Base-by-base conservation (phyloP, 2,797 vertebrate species). In the Pseudocheirus occidentalis region DNA sequence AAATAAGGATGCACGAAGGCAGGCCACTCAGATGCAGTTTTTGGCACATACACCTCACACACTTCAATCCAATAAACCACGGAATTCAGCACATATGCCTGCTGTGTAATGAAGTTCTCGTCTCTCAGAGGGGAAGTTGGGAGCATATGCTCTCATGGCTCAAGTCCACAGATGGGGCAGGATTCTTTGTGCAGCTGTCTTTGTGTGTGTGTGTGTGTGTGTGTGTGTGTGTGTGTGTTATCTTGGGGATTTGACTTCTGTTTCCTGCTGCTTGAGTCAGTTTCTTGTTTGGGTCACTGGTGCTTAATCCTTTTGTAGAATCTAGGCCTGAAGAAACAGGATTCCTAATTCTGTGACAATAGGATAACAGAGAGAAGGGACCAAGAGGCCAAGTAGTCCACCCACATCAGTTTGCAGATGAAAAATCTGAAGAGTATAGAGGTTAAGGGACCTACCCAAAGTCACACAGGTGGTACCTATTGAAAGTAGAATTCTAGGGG, bases 21-120 rank as follows among this genome's bases (percentile, higher is more conserved):
- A 95, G 87, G 55, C 6, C 93, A 90, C 91, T 93, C 59, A 34
- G 91, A 92, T n/a, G 94, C 92, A 95, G 58, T 55, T 46, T 90
- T 93, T 29, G 73, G 29, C 40, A 93, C n/a, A 91, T 92, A 54
- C 11, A 29, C 56, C 59, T 46, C 0, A 1, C 59, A 62, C 53
- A 55, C 21, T 53, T 91, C 50, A 27, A 40, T 92, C 56, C 93
- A n/a, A 52, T 81, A 93, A 95, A 90, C 81, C 50, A 31, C 34
- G 40, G 59, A 92, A 91, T 95, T 93, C 94, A 93, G 81, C 62
- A 81, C 2, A 28, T 16, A 21, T 57, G 62, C 40, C 93, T 46
- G 21, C 91, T 46, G 81, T 50, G 50, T 31, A 3, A 16, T 73
- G 28, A 56, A 66, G 50, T 87, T 95, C 21, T 3, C n/a, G 29